These are phyloP conservation scores for Turdus rufiventris DNA, from an alignment of 2,113 vertebrate species.

Conservation along the genomic window DNA sequence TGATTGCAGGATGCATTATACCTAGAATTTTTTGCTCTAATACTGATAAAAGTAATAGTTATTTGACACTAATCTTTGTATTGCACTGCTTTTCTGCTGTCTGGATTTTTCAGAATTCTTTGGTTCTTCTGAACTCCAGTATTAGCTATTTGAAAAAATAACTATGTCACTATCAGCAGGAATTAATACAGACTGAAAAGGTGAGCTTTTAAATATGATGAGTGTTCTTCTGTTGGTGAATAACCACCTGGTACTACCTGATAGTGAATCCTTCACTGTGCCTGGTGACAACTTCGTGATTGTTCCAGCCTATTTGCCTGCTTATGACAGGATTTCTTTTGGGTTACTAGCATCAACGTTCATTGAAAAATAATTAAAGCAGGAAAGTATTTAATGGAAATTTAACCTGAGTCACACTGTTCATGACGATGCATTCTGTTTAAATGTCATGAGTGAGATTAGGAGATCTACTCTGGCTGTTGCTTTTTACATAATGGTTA, in stretches of 20 bases:
- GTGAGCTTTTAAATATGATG: not conserved
- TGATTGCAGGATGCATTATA: not conserved
- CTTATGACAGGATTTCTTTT: not conserved
- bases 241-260: accelerated
- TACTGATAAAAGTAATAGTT: not conserved
- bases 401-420: not conserved
- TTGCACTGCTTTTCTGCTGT: not conserved
- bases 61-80: not conserved
- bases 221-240: not conserved
- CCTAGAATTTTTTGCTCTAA: not conserved
- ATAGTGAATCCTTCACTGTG: not conserved
- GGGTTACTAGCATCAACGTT: not conserved
- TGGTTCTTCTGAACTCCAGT: not conserved
- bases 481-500: not conserved
- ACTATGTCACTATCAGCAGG: not conserved
- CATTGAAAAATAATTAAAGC: not conserved
- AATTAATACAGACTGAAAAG: not conserved
- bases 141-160: not conserved
- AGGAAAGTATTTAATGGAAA: not conserved
- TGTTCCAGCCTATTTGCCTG: not conserved
- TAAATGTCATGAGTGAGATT: not conserved
- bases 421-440: accelerated
- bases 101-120: not conserved
- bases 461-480: not conserved
- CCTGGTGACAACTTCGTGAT: not conserved